Conservation (phyloP, 2,888 invertebrate genomes). For the Agrochola macilenta region DNA sequence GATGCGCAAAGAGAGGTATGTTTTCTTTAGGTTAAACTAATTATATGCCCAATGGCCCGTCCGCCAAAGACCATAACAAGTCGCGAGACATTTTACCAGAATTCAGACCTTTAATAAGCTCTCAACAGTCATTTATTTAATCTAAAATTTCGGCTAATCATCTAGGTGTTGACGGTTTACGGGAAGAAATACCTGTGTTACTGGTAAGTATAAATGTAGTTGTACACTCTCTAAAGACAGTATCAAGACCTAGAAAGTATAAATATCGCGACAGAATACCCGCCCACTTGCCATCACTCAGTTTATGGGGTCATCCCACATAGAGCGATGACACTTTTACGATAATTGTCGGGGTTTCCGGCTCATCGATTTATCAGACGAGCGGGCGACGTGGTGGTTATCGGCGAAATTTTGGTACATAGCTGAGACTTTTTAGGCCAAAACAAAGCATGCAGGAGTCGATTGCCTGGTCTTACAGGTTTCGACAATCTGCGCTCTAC, state of each 20-base stretch:
- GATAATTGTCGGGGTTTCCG: conserved; percentile 78
- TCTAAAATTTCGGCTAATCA: too few species aligned
- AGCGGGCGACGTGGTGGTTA: conserved; percentile 51
- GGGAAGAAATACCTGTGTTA: background rate
- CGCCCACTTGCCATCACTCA: conserved; percentile 74
- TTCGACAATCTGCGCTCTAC: background rate
- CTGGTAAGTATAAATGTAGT: background rate
- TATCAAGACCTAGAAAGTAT: conserved; percentile 47
- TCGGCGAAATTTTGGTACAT: background rate
- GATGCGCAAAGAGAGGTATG: background rate
- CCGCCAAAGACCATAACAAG: background rate
- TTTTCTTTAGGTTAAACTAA: background rate
- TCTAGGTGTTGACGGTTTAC: too few species aligned
- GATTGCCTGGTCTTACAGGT: background rate
- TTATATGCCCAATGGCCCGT: background rate
- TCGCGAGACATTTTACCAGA: background rate
- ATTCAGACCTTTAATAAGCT: too few species aligned
- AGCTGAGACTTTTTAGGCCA: background rate
- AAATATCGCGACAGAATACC: conserved; percentile 59
- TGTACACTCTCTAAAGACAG: conserved; percentile 7
- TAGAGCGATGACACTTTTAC: conserved; percentile 81
- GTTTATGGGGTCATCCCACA: conserved; percentile 79
- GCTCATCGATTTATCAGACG: conserved; percentile 63
- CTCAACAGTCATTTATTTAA: background rate
- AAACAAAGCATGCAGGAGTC: background rate